Evolutionary conservation across 2,888 invertebrate genomes (phyloP).

Genomic region (Allophyes oxyacanthae): DNA sequence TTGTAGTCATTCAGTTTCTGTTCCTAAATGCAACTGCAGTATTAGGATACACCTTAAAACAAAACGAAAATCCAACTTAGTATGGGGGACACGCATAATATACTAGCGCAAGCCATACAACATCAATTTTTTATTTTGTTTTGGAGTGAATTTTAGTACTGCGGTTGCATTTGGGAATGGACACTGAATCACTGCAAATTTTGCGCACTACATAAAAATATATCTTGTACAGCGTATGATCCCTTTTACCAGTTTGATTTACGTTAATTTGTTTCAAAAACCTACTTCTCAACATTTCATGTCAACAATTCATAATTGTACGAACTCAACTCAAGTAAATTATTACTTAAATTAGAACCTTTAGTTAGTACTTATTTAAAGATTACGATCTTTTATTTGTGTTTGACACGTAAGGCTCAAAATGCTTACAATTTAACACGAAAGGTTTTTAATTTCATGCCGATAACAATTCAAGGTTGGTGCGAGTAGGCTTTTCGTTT

Average conservation of each 20-base stretch:
- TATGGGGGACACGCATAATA: too few species aligned
- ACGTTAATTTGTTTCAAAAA: conserved; percentile 11
- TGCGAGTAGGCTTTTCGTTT: neutral
- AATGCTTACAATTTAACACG: conserved; percentile 23
- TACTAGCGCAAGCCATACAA: too few species aligned
- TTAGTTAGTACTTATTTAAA: conserved; percentile 25
- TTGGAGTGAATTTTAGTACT: too few species aligned
- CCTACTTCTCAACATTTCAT: conserved; percentile 29
- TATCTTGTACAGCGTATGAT: too few species aligned
- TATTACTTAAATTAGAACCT: conserved; percentile 32
- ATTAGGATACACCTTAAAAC: too few species aligned
- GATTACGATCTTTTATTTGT: conserved; percentile 47
- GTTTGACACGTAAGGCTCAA: conserved; percentile 31
- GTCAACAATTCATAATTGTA: conserved; percentile 39
- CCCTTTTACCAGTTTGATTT: neutral
- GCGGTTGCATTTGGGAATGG: too few species aligned
- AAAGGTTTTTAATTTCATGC: conserved; percentile 14
- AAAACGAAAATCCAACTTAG: too few species aligned
- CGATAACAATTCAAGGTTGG: conserved; percentile 31
- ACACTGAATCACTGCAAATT: too few species aligned
- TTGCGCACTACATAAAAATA: too few species aligned
- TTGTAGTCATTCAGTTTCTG: too few species aligned
- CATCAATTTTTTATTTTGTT: too few species aligned
- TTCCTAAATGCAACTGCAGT: too few species aligned
- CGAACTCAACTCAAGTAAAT: conserved; percentile 7